Conservation (phyloP, 1,140 invertebrate species). For the Hetaerina americana region DNA sequence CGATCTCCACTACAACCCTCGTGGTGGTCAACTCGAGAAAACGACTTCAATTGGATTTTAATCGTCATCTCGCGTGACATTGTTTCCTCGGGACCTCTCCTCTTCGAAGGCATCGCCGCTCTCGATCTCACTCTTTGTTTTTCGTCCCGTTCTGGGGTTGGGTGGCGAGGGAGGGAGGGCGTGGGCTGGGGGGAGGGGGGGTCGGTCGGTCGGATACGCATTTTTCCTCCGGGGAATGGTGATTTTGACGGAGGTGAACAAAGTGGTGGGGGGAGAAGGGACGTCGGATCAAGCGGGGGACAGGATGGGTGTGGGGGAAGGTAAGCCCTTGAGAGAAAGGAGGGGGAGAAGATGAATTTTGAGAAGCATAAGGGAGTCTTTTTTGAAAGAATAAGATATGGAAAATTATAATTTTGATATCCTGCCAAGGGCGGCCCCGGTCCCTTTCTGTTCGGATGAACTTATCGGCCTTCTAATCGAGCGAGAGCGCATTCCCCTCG, state of each 20-base stretch:
- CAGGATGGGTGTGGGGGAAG: too few species aligned
- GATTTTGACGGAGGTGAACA: too few species aligned
- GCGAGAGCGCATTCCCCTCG: not conserved
- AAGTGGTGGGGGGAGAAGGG: too few species aligned
- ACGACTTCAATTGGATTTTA: not conserved
- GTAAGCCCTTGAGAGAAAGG: not conserved
- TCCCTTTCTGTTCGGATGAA: not conserved
- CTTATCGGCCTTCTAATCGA: not conserved
- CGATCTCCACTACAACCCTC: not conserved
- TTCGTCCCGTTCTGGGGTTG: not conserved
- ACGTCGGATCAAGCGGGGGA: too few species aligned
- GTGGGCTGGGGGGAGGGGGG: not conserved
- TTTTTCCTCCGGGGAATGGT: too few species aligned
- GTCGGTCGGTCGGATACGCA: too few species aligned
- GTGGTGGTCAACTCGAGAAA: not conserved
- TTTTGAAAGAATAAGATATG: not conserved
- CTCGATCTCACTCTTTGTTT: not conserved
- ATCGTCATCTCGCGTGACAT: not conserved
- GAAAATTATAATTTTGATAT: conserved; percentile 1
- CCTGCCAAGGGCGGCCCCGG: not conserved
- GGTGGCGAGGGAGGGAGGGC: too few species aligned
- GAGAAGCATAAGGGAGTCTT: not conserved
- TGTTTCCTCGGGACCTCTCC: not conserved
- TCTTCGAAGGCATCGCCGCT: not conserved
- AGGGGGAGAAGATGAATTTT: not conserved